Conservation (phyloP, 2,113 vertebrate species). For the Oreotrochilus melanogaster region DNA sequence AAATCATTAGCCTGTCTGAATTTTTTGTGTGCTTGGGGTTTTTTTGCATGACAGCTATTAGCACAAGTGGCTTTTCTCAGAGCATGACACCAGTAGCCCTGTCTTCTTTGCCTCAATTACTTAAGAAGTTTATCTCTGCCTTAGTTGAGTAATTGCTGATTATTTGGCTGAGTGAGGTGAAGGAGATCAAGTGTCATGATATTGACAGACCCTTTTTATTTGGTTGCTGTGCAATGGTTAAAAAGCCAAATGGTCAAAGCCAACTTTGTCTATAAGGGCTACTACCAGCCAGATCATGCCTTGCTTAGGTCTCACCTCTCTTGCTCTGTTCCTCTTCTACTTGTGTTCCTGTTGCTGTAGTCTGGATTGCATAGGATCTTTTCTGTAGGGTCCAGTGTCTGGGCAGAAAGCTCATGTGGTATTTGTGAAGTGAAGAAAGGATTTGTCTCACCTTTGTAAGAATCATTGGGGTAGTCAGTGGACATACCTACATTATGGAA, state of each 20-base stretch:
- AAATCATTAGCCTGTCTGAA: neutral
- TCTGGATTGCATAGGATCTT: neutral
- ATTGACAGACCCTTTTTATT: neutral
- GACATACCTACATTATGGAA: neutral
- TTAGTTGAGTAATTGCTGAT: neutral
- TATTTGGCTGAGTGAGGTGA: neutral
- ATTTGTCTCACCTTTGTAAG: neutral
- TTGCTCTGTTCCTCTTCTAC: neutral
- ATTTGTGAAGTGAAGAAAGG: neutral
- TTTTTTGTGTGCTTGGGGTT: too few species aligned
- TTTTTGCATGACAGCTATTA: neutral
- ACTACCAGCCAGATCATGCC: rapidly evolving
- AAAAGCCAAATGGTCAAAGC: too few species aligned
- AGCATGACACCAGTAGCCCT: neutral
- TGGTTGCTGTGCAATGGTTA: neutral
- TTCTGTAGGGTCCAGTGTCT: neutral
- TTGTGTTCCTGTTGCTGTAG: neutral
- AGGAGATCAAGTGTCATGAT: neutral
- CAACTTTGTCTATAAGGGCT: neutral
- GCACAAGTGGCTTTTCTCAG: neutral
- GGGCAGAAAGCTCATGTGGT: neutral
- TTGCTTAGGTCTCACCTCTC: neutral
- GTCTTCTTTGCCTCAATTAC: neutral
- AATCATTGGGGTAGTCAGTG: neutral
- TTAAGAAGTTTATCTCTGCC: neutral